phyloP scores from a whole-genome alignment of 1,140 invertebrate genomes.

The Stegodyphus mimosarum region DNA sequence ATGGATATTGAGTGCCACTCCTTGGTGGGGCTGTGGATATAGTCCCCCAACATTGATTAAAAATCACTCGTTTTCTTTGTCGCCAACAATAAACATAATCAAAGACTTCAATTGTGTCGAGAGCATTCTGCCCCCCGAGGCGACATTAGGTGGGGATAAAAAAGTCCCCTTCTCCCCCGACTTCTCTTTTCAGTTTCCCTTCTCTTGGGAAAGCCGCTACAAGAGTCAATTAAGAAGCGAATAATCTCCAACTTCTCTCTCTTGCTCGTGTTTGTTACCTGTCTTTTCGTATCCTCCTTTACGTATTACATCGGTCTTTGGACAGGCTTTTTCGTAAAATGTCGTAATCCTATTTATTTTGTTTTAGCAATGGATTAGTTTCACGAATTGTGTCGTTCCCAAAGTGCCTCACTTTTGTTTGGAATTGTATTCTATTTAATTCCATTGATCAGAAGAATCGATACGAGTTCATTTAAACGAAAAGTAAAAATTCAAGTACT shows the following conservation, averaged over 20 bases:
- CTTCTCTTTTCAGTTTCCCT: background rate
- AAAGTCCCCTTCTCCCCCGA: background rate
- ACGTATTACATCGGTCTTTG: background rate
- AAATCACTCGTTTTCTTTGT: constrained; percentile 50
- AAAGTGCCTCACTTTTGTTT: too few relatives aligned
- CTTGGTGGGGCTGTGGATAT: background rate
- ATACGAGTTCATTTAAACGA: too few relatives aligned
- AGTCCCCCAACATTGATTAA: constrained; percentile 35
- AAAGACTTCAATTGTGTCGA: constrained; percentile 24
- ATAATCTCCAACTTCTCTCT: background rate
- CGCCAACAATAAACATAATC: background rate
- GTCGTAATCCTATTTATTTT: constrained; percentile 33
- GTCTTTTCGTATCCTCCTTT: background rate
- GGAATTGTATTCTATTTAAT: too few relatives aligned
- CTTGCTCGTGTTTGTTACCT: background rate
- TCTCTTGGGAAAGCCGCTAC: constrained; percentile 41
- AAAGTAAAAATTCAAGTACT: too few relatives aligned
- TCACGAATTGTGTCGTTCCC: too few relatives aligned
- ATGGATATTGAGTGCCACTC: background rate
- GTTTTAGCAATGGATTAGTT: background rate
- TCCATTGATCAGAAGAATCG: too few relatives aligned
- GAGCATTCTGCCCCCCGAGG: background rate
- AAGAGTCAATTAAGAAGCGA: constrained; percentile 39
- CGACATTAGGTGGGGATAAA: background rate
- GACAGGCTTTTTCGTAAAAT: background rate